These are phyloP conservation scores for Sebastes cheni DNA, from an alignment of 2,797 vertebrate species.

Conservation along the genomic window DNA sequence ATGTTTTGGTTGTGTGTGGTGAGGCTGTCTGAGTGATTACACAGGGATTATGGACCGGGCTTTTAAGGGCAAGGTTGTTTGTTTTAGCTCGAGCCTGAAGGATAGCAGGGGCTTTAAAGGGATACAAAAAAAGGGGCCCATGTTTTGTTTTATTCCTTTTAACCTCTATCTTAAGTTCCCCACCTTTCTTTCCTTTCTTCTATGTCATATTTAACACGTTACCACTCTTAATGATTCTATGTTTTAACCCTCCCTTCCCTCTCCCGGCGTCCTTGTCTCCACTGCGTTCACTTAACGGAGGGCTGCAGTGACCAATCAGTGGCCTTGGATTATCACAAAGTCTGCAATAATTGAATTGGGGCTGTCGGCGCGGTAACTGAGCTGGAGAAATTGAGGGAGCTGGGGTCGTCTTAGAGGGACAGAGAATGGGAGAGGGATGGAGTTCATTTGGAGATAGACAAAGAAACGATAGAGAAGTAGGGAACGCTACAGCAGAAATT, in stretches of 20 bases:
- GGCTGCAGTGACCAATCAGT: slow-evolving; percentile 65
- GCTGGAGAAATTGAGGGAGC: slow-evolving; percentile 20
- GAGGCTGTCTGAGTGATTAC: slow-evolving; percentile 54
- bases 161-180: slow-evolving; percentile 27
- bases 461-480: not conserved
- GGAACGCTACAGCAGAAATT: not conserved
- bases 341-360: slow-evolving; percentile 70
- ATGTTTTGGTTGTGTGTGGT: slow-evolving; percentile 54
- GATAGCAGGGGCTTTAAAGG: slow-evolving; percentile 58
- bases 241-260: not conserved
- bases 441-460: slow-evolving; percentile 17
- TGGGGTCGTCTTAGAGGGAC: slow-evolving; percentile 7
- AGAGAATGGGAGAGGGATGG: slow-evolving; percentile 6
- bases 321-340: slow-evolving; percentile 62
- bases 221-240: not conserved
- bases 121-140: slow-evolving; percentile 24
- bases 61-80: slow-evolving; percentile 69
- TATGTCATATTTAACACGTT: slow-evolving; percentile 13
- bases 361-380: slow-evolving; percentile 59
- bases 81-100: slow-evolving; percentile 66
- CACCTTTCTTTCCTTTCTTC: not conserved
- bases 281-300: slow-evolving; percentile 46
- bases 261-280: not conserved
- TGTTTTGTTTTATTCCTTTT: slow-evolving; percentile 42
- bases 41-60: slow-evolving; percentile 56